phyloP scores from a whole-genome alignment of 2,113 vertebrate species.

The Festucalex cinctus region DNA sequence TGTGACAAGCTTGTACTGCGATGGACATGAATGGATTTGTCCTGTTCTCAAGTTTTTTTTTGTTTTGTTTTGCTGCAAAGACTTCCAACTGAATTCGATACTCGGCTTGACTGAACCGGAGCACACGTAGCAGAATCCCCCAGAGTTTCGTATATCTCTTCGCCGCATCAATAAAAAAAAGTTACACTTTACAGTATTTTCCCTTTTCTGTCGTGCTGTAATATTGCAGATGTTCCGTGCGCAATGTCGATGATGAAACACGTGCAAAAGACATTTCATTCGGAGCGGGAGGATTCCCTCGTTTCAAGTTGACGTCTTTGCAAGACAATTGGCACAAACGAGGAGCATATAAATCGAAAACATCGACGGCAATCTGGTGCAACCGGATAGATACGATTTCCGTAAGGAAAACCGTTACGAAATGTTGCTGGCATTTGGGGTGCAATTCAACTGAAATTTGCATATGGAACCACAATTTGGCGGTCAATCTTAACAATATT shows the following conservation, averaged over 20 bases:
- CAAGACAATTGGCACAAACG: not conserved
- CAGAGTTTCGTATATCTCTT: not conserved
- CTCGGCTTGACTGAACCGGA: conserved; percentile 11
- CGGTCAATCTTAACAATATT: too few species aligned
- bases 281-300: not conserved
- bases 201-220: not conserved
- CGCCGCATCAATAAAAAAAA: not conserved
- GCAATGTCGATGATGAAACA: not conserved
- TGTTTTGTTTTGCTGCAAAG: too few species aligned
- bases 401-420: too few species aligned
- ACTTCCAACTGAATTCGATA: not conserved
- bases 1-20: too few species aligned
- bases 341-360: not conserved
- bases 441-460: too few species aligned
- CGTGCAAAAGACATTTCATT: not conserved
- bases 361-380: not conserved
- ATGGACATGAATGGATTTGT: too few species aligned
- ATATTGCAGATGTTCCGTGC: conserved; percentile 2
- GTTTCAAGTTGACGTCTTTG: not conserved
- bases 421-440: too few species aligned
- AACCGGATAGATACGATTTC: not conserved
- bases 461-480: too few species aligned
- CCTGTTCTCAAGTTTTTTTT: too few species aligned
- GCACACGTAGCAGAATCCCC: conserved; percentile 7
- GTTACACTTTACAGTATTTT: not conserved